Conservation (phyloP, 2,113 vertebrate genomes). For the Dasyurus viverrinus region DNA sequence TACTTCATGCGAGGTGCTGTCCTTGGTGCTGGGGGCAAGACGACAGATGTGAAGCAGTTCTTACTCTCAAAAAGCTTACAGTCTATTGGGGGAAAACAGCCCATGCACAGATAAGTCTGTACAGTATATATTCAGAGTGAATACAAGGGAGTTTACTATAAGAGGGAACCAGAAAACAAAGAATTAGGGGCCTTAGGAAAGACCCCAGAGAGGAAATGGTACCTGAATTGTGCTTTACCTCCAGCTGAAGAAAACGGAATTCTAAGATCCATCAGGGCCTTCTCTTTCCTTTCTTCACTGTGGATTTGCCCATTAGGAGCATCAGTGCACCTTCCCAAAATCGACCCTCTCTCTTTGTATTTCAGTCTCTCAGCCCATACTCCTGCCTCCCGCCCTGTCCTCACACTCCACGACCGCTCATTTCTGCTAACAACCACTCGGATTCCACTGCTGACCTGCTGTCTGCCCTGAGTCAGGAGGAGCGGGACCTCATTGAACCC, state of each 20-base stretch:
- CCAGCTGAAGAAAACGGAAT: not conserved
- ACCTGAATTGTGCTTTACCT: not conserved
- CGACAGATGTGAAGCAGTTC: not conserved
- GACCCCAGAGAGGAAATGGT: not conserved
- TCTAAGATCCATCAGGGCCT: not conserved
- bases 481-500: conserved; percentile 89
- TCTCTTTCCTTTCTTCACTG: not conserved
- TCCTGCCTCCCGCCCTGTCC: conserved; percentile 77
- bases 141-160: not conserved
- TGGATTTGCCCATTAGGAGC: not conserved
- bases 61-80: not conserved
- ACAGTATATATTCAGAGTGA: not conserved
- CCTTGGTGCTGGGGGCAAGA: not conserved
- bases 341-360: conserved; percentile 52
- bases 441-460: conserved; percentile 90
- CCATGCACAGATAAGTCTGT: not conserved
- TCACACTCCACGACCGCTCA: conserved; percentile 19
- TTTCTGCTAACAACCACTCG: conserved; percentile 66
- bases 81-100: not conserved
- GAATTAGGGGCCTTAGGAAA: not conserved
- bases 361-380: conserved; percentile 86
- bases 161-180: not conserved
- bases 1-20: not conserved
- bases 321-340: not conserved
- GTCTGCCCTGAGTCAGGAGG: conserved; percentile 91